Evolutionary conservation across 1,140 invertebrate species (phyloP).

Genomic region (Venturia canescens): DNA sequence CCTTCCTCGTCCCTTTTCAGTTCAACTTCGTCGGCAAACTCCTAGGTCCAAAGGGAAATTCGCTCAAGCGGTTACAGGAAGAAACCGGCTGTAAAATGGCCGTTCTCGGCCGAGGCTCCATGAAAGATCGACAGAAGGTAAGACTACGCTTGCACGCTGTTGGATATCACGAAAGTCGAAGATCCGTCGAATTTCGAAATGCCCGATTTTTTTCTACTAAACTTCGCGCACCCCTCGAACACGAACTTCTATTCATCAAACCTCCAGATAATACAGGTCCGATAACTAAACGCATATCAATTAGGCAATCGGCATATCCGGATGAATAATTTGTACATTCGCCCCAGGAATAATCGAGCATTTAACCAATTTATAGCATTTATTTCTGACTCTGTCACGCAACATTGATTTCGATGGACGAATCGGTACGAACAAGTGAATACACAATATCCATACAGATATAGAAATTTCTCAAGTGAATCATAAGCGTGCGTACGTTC

Average conservation of each 20-base stretch:
- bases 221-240: not conserved
- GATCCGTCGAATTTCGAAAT: too few relatives aligned
- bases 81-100: constrained; percentile 96
- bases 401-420: constrained; percentile 33
- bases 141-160: constrained; percentile 19
- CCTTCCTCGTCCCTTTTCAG: constrained; percentile 71
- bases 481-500: not conserved
- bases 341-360: not conserved
- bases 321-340: constrained; percentile 18
- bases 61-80: constrained; percentile 92
- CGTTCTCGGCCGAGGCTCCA: constrained; percentile 91
- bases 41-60: constrained; percentile 93
- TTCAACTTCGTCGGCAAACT: constrained; percentile 96
- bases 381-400: constrained; percentile 21
- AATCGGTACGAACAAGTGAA: not conserved
- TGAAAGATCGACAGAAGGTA: constrained; percentile 93
- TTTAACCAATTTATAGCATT: constrained; percentile 4
- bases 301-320: not conserved
- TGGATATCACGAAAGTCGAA: too few relatives aligned
- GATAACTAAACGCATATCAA: constrained; percentile 15
- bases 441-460: not conserved
- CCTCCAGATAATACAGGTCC: not conserved
- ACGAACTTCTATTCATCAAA: not conserved
- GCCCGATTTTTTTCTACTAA: too few relatives aligned
- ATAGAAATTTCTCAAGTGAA: not conserved